Conservation (phyloP, 2,797 vertebrate species). For the Urophycis tenuis region DNA sequence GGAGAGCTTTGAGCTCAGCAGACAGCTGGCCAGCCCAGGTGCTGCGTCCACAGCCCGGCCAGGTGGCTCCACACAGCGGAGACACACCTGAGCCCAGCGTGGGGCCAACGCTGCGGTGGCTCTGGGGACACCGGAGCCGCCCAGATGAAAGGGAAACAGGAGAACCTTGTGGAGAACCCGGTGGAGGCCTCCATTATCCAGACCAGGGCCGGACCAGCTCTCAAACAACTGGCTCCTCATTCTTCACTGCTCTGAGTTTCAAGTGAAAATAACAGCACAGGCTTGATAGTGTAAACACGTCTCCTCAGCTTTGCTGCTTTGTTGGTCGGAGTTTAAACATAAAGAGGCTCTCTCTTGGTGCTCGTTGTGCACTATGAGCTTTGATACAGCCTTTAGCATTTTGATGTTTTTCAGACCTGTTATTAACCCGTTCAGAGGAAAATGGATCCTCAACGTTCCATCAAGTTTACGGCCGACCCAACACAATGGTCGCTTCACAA, state of each 20-base stretch:
- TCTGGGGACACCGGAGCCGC: neutral
- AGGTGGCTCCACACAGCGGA: neutral
- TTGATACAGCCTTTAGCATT: neutral
- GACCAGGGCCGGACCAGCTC: too few species aligned
- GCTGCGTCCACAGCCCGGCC: neutral
- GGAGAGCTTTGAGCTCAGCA: neutral
- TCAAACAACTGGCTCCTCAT: too few species aligned
- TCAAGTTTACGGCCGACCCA: neutral
- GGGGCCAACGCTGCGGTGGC: slow-evolving; percentile 10
- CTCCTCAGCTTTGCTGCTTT: neutral
- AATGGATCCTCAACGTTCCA: neutral
- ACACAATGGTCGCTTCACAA: neutral
- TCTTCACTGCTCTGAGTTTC: neutral
- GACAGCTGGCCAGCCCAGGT: slow-evolving; percentile 9
- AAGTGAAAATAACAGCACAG: slow-evolving; percentile 16
- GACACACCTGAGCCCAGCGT: neutral
- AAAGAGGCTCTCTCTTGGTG: neutral
- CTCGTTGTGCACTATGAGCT: slow-evolving; percentile 6
- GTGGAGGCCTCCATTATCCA: neutral
- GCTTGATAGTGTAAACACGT: slow-evolving; percentile 12
- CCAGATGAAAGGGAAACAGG: neutral
- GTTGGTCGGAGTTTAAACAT: neutral
- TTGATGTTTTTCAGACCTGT: neutral
- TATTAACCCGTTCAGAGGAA: neutral
- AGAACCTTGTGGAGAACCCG: neutral